phyloP scores from a whole-genome alignment of 2,113 vertebrate species.

The Arizona elegans region DNA sequence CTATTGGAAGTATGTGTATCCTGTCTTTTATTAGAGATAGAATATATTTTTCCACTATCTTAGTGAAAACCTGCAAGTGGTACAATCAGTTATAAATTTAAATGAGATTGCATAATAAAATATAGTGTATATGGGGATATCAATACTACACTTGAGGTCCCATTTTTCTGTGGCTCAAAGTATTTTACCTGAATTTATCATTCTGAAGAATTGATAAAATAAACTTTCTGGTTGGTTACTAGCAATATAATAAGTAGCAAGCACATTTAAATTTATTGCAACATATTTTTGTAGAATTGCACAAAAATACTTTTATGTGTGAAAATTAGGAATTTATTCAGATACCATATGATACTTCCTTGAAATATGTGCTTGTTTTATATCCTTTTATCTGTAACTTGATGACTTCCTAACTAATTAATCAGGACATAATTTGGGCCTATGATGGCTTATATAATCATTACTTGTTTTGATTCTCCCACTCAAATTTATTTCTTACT shows the following conservation, averaged over 20 bases:
- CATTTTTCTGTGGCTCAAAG: neutral
- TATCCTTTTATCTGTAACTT: neutral
- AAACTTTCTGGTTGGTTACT: neutral
- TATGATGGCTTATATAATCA: too few relatives aligned
- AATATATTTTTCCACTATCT: neutral
- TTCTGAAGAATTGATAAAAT: neutral
- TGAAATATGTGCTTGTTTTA: neutral
- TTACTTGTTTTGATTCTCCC: neutral
- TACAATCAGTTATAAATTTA: neutral
- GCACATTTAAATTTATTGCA: neutral
- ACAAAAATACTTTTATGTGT: neutral
- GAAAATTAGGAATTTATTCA: neutral
- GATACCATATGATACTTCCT: neutral
- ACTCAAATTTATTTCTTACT: neutral
- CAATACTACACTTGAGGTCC: too few relatives aligned
- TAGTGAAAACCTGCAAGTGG: neutral
- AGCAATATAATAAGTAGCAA: neutral
- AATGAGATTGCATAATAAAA: neutral
- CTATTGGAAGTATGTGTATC: neutral
- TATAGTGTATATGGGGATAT: neutral
- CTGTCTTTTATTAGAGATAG: neutral
- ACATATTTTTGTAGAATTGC: neutral
- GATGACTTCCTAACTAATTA: neutral
- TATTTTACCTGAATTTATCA: neutral
- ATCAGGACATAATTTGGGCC: too few relatives aligned